Evolutionary conservation across 2,113 vertebrate species (phyloP), one percentile per base, ranked within the genome.

Genomic region (Malurus elegans): DNA sequence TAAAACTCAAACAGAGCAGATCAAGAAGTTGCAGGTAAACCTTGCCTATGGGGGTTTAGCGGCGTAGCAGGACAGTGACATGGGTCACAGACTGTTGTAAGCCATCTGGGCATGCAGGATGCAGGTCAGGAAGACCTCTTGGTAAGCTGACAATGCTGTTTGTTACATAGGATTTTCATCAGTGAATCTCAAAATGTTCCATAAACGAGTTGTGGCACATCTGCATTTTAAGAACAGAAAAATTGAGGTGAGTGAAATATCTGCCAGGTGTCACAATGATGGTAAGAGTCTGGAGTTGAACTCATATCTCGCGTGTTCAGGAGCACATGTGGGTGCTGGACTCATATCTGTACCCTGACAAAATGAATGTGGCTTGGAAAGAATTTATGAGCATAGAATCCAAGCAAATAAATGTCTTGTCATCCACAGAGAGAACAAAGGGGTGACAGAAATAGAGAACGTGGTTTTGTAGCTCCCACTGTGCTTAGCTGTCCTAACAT

Each of bases 261-360:
- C 31, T 93, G 24, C 21, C 8, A 6, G 7, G 6, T 62, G 10
- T n/a, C 45, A 50, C 15, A 75, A 18, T 15, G 50, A 15, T 57
- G 15, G 6, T 29, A 14, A 13, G 31, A 53, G 29, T 38, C 36
- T 70, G 61, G 32, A 80, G 21, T 2, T 67, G 48, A 79, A 13
- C 31, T 64, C 6, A 0, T 38, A 3, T 29, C 57, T 70, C 0
- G 0, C 38, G 36, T 64, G 25, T 57, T 81, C 29, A 62, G 81
- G 40, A 82, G 42, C 17, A 31, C 10, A 5, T 0, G 0, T 38
- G n/a, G n/a, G 8, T 73, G 40, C 42, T 81, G 56, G 31, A 69
- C 24, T 14, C n/a, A 31, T 24, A 4, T 65, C 60, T 19, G 40
- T 36, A 50, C 50, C 70, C n/a, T 86, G 65, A 62, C 3, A 64